A percentile compares a stretch with the other conserved stretches of the same genome.
phyloP scores from a whole-genome alignment of 2,888 invertebrate species.

The Mayetiola destructor region DNA sequence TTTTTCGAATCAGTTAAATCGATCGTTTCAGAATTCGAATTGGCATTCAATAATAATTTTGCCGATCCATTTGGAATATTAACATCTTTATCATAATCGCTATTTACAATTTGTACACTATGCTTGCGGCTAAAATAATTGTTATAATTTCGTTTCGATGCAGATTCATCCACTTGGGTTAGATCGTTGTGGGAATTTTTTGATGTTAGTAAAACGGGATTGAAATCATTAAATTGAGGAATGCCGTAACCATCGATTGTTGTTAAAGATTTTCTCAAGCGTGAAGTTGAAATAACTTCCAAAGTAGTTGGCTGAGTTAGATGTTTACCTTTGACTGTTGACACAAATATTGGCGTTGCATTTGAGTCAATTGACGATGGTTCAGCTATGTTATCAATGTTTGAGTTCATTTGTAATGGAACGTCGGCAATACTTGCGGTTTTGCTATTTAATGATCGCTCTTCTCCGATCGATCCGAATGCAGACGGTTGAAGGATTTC shows the following conservation, averaged over 20 bases:
- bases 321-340: constrained; percentile 5
- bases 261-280: constrained; percentile 3
- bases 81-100: background rate
- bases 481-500: constrained; percentile 11
- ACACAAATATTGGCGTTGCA: background rate
- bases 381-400: background rate
- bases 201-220: constrained; percentile 12
- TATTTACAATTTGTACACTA: constrained; percentile 11
- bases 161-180: background rate
- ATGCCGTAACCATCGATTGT: constrained; percentile 4
- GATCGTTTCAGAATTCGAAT: background rate
- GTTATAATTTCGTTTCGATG: constrained; percentile 9
- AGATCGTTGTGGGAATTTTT: background rate
- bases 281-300: background rate
- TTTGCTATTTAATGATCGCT: background rate
- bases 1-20: constrained; percentile 15
- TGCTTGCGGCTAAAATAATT: background rate
- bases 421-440: background rate
- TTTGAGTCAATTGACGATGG: background rate
- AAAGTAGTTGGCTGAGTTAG: background rate
- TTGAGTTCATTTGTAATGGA: background rate
- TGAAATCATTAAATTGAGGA: background rate
- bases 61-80: constrained; percentile 3
- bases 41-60: background rate
- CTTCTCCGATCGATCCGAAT: background rate